phyloP scores from a whole-genome alignment of 1,140 invertebrate genomes.

The Aphaenogaster rudis region DNA sequence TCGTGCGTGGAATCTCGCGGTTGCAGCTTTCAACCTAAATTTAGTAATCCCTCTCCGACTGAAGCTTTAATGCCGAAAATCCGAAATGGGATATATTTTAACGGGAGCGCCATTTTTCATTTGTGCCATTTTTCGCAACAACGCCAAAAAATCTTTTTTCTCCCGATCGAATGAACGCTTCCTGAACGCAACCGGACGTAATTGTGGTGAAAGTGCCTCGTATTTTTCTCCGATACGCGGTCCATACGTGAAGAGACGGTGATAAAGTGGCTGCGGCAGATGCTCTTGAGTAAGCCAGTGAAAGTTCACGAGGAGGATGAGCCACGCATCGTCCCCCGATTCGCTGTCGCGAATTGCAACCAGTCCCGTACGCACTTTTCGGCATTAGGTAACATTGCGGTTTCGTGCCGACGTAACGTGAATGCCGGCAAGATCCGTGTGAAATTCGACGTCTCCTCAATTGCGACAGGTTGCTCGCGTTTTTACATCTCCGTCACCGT shows the following conservation, averaged over 20 bases:
- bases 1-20: background rate
- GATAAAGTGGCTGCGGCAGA: slow-evolving; percentile 73
- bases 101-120: background rate
- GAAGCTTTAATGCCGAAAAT: slow-evolving; percentile 31
- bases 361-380: slow-evolving; percentile 34
- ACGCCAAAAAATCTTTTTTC: slow-evolving; percentile 23
- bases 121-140: slow-evolving; percentile 23
- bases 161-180: slow-evolving; percentile 60
- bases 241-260: slow-evolving; percentile 45
- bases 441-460: slow-evolving; percentile 33
- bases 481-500: background rate
- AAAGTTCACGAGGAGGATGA: slow-evolving; percentile 76
- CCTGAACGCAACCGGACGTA: slow-evolving; percentile 71
- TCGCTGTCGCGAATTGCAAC: slow-evolving; percentile 22
- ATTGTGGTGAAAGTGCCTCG: slow-evolving; percentile 84
- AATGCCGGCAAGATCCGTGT: background rate
- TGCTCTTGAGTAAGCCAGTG: slow-evolving; percentile 80
- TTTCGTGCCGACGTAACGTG: slow-evolving; percentile 39
- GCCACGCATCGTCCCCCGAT: slow-evolving; percentile 30
- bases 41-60: slow-evolving; percentile 24
- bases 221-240: slow-evolving; percentile 71
- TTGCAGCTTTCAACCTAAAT: slow-evolving; percentile 29
- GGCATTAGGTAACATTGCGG: slow-evolving; percentile 66
- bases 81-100: slow-evolving; percentile 35
- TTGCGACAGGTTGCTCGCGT: slow-evolving; percentile 10